Conservation (phyloP, 2,797 vertebrate genomes). For the Rhinatrema bivittatum region DNA sequence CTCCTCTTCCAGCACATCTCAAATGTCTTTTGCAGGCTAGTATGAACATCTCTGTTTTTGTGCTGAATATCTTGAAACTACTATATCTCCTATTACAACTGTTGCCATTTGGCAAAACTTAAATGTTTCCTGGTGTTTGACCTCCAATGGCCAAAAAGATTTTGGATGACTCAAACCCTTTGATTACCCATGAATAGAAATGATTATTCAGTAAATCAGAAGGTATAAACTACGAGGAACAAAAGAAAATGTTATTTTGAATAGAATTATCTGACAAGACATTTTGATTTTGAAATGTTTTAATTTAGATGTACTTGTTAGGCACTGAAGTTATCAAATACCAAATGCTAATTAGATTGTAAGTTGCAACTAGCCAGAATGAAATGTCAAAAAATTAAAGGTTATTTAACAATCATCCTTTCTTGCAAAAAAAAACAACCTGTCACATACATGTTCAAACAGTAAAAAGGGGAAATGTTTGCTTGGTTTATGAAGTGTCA, state of each 20-base stretch:
- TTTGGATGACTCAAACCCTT: too few relatives aligned
- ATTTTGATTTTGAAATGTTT: slow-evolving; percentile 43
- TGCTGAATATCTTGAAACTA: too few relatives aligned
- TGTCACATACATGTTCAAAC: neutral
- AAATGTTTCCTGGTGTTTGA: too few relatives aligned
- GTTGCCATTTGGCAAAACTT: too few relatives aligned
- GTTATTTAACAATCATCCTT: slow-evolving; percentile 41
- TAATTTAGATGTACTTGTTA: slow-evolving; percentile 41
- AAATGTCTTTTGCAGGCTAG: too few relatives aligned
- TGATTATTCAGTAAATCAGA: too few relatives aligned
- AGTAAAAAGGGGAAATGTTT: slow-evolving; percentile 10
- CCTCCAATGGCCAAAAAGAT: too few relatives aligned
- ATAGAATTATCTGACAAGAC: slow-evolving; percentile 30
- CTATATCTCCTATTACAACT: too few relatives aligned
- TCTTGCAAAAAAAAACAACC: slow-evolving; percentile 3
- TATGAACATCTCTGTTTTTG: too few relatives aligned
- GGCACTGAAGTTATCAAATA: slow-evolving; percentile 45
- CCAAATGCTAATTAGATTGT: slow-evolving; percentile 52
- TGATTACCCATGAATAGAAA: too few relatives aligned
- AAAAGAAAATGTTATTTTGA: slow-evolving; percentile 33
- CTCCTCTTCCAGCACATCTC: too few relatives aligned
- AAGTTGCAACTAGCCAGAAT: slow-evolving; percentile 39
- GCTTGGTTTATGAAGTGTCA: slow-evolving; percentile 1
- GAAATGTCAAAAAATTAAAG: slow-evolving; percentile 47
- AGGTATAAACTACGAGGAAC: too few relatives aligned